Percentiles rank a stretch among this genome's conserved stretches.
These are phyloP conservation scores for Pogoniulus pusillus DNA, from an alignment of 2,797 vertebrate species.

Conservation along the genomic window DNA sequence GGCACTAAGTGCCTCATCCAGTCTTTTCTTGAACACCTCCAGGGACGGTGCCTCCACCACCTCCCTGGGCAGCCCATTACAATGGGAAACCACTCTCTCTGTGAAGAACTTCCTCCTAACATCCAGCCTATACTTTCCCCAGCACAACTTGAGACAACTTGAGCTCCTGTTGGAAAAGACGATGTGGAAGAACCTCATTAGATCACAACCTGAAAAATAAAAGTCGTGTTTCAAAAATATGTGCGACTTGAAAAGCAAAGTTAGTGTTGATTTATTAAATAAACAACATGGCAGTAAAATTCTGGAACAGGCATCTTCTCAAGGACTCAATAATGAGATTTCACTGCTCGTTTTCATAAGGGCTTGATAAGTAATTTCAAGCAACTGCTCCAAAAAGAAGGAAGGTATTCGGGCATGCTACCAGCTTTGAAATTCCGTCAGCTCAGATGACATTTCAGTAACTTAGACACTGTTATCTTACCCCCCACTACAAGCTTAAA, in stretches of 20 bases:
- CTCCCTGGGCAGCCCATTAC: no score
- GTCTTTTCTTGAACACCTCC: no score
- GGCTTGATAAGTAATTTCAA: slow-evolving; percentile 33
- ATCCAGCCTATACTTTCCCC: no score
- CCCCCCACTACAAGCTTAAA: slow-evolving; percentile 11
- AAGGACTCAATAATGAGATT: neutral
- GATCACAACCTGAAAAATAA: neutral
- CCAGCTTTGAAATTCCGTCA: slow-evolving; percentile 21
- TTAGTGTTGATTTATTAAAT: neutral
- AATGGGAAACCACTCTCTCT: no score
- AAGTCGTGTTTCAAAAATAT: neutral
- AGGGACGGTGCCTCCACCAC: no score
- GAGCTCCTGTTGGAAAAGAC: neutral
- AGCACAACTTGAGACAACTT: no score
- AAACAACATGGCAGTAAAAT: neutral
- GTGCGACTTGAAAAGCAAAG: neutral
- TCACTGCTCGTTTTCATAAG: neutral
- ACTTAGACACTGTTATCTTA: slow-evolving; percentile 47
- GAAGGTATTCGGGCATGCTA: slow-evolving; percentile 16
- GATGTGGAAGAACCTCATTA: neutral
- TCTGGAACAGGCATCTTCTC: neutral
- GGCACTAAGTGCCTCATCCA: no score
- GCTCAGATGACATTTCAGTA: slow-evolving; percentile 37
- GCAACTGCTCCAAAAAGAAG: neutral
- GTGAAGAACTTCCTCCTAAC: no score